A percentile compares a stretch with the other conserved stretches of the same genome.
Conservation (phyloP, 2,888 invertebrate species). For the Aphidoletes aphidimyza region DNA sequence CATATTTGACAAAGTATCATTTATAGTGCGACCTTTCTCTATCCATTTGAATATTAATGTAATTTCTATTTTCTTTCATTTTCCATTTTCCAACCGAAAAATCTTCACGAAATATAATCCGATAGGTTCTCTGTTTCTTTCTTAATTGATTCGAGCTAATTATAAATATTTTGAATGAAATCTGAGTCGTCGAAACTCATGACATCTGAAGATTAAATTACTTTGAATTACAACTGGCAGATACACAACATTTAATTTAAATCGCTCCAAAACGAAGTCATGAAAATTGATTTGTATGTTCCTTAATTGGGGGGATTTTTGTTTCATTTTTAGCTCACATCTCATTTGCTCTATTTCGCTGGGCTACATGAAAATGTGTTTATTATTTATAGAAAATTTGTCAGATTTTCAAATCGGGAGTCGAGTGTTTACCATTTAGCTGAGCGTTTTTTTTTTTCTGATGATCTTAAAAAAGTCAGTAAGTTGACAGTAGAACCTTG, state of each 20-base stretch:
- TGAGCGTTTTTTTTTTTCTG: not conserved
- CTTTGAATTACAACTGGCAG: conserved; percentile 11
- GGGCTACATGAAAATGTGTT: not conserved
- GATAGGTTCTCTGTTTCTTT: not conserved
- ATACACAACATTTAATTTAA: conserved; percentile 26
- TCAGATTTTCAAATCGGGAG: not conserved
- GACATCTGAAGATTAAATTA: conserved; percentile 2
- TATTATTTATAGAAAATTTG: conserved; percentile 43
- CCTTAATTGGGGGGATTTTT: not conserved
- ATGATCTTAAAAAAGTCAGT: not conserved
- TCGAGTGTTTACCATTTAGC: not conserved
- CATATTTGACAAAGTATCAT: not conserved
- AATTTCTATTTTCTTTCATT: not conserved
- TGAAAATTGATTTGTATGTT: conserved; percentile 49
- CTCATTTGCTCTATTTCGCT: not conserved
- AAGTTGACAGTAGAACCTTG: conserved; percentile 16
- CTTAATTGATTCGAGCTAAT: not conserved
- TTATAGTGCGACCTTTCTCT: not conserved
- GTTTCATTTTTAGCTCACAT: not conserved
- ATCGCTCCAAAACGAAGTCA: not conserved
- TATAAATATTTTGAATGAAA: conserved; percentile 44
- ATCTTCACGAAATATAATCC: conserved; percentile 39
- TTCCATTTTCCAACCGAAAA: not conserved
- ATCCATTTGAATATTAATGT: conserved; percentile 54
- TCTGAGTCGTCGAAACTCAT: conserved; percentile 6